Percentiles rank a stretch among this genome's conserved stretches.
These are phyloP conservation scores for Aphrocallistes beatrix DNA, from an alignment of 37 sponge, comb jelly and placozoan species.

Conservation along the genomic window DNA sequence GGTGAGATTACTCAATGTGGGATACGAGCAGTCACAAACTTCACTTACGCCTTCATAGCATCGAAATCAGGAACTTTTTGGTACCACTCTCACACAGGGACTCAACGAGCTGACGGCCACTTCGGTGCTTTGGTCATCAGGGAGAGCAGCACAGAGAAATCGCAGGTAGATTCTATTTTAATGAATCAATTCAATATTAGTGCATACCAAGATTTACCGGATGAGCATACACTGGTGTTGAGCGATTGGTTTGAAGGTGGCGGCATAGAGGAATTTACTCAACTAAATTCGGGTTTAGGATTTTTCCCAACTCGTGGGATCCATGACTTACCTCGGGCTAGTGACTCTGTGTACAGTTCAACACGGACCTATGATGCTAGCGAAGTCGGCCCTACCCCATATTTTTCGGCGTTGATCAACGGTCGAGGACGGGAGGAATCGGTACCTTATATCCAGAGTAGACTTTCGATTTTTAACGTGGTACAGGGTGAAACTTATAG, in stretches of 20 bases:
- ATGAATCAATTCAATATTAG: neutral
- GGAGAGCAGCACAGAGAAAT: conserved; percentile 5
- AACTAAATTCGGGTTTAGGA: neutral
- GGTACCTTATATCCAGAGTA: neutral
- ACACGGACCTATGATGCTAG: conserved; percentile 27
- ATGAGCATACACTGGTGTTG: conserved; percentile 45
- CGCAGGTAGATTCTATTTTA: neutral
- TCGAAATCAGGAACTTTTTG: conserved; percentile 54
- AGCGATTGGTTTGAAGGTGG: conserved; percentile 54
- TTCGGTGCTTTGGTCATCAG: conserved; percentile 55
- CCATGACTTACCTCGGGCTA: neutral
- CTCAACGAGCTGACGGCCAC: conserved; percentile 60
- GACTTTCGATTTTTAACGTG: neutral
- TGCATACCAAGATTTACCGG: conserved; percentile 27
- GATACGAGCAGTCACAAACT: conserved; percentile 32
- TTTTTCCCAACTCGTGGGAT: neutral
- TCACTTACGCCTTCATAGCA: conserved; percentile 47
- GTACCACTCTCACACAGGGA: conserved; percentile 71
- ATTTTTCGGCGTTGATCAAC: conserved; percentile 66
- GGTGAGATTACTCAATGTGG: conserved; percentile 46
- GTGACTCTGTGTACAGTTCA: neutral
- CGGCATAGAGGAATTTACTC: conserved; percentile 27
- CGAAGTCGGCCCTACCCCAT: conserved; percentile 47
- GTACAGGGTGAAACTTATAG: conserved; percentile 22
- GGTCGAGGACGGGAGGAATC: conserved; percentile 39